These are phyloP conservation scores for Grammomys dolichurus DNA, from an alignment of 2,113 vertebrate genomes.

Conservation along the genomic window DNA sequence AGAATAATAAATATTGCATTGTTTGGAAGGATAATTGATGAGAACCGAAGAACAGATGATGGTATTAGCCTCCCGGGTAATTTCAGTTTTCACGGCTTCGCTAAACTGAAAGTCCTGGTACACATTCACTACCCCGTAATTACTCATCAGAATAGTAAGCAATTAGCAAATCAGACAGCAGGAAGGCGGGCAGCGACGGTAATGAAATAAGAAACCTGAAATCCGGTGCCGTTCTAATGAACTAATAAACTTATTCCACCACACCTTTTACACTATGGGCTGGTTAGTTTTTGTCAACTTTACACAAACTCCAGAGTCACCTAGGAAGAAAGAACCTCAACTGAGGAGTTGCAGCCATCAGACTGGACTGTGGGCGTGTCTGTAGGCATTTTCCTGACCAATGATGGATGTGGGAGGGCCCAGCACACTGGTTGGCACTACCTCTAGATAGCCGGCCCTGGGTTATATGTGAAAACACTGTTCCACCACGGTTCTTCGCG, in stretches of 20 bases:
- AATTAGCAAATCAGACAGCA: conserved; percentile 82
- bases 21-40: conserved; percentile 56
- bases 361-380: not conserved
- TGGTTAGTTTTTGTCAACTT: not conserved
- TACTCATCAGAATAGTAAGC: conserved; percentile 78
- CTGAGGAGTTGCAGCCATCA: not conserved
- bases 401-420: not conserved
- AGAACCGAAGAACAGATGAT: conserved; percentile 66
- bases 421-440: too few relatives aligned
- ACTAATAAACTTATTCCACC: conserved; percentile 1
- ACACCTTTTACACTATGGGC: not conserved
- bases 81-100: conserved; percentile 80
- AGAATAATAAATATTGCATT: conserved; percentile 46
- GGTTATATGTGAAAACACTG: not conserved
- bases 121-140: conserved; percentile 79
- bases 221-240: not conserved
- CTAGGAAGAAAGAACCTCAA: not conserved
- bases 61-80: conserved; percentile 78
- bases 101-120: conserved; percentile 78
- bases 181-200: conserved; percentile 74
- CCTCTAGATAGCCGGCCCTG: not conserved
- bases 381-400: not conserved
- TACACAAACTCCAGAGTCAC: not conserved
- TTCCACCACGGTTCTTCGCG: not conserved
- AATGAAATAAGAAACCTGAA: conserved; percentile 76